Conservation (phyloP, 2,888 invertebrate species). For the Oasisia sp. region DNA sequence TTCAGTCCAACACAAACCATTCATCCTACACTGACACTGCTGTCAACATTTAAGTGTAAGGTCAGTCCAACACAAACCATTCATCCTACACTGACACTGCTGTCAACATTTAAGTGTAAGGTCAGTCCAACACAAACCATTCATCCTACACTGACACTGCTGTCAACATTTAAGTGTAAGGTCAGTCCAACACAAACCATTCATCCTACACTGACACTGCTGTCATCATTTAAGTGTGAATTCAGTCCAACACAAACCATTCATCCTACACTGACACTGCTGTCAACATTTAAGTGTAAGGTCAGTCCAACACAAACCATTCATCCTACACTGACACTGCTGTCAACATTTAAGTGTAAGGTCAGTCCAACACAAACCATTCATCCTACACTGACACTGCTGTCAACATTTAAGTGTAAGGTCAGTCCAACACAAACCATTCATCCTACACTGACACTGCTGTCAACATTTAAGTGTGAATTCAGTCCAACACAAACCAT, state of each 20-base stretch:
- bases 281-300: background rate
- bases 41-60: background rate
- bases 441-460: background rate
- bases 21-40: background rate
- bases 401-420: background rate
- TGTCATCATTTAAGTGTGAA: background rate
- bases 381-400: background rate
- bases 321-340: background rate
- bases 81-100: background rate
- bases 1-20: background rate
- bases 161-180: background rate
- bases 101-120: background rate
- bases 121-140: background rate
- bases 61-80: background rate
- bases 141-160: background rate
- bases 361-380: background rate
- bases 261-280: background rate
- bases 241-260: background rate
- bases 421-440: background rate
- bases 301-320: background rate
- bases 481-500: background rate
- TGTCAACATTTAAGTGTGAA: background rate
- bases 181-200: background rate
- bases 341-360: background rate
- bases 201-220: background rate